phyloP scores from a whole-genome alignment of 2,113 vertebrate species.

The Pelodiscus sinensis region DNA sequence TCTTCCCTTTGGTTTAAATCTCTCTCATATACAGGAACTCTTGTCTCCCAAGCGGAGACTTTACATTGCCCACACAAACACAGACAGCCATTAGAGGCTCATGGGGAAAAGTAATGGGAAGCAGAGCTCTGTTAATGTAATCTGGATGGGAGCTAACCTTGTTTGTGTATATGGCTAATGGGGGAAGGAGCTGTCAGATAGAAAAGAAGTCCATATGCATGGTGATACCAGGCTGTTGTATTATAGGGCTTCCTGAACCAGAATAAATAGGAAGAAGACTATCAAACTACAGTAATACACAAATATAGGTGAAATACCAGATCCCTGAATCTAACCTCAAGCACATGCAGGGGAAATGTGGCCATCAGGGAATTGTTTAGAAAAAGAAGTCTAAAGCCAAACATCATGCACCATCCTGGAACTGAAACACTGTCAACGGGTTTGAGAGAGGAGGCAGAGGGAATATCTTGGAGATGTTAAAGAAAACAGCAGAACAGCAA shows the following conservation, averaged over 20 bases:
- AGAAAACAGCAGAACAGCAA: not conserved
- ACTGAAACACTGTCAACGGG: not conserved
- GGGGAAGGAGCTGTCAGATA: conserved; percentile 51
- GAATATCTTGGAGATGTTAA: not conserved
- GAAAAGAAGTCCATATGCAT: not conserved
- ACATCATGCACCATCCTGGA: not conserved
- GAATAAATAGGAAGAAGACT: not conserved
- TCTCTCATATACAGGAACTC: not conserved
- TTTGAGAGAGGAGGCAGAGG: not conserved
- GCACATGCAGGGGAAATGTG: not conserved
- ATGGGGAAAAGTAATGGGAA: conserved; percentile 34
- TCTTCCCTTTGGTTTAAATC: not conserved
- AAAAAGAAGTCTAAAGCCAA: not conserved
- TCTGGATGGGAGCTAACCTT: conserved; percentile 61
- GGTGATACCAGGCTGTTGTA: not conserved
- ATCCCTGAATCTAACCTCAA: not conserved
- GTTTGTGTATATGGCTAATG: conserved; percentile 50
- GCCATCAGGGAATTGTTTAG: not conserved
- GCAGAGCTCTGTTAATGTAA: conserved; percentile 58
- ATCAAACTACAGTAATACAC: not conserved
- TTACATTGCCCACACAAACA: not conserved
- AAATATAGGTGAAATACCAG: not conserved
- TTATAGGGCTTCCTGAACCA: not conserved
- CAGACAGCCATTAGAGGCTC: not conserved
- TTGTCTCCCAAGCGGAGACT: not conserved